Base-by-base conservation (phyloP, 2,113 vertebrate species). In the Corythoichthys intestinalis region DNA sequence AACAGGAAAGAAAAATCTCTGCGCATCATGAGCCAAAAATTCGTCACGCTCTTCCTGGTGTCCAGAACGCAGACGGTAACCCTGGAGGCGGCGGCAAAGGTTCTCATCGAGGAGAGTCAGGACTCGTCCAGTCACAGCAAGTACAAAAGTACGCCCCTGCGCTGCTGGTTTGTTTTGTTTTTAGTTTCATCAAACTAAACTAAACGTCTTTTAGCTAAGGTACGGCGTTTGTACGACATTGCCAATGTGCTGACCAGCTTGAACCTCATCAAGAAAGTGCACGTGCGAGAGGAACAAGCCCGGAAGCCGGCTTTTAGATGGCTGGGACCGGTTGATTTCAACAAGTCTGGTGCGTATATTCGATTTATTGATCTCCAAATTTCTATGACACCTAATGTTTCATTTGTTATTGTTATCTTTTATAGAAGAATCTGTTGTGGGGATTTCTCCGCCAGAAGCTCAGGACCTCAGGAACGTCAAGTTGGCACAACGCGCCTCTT, bases 11-110 rank as follows among this genome's bases (percentile, higher is more conserved):
- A 98, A 89, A 98, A 97, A 79, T 98, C 96, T 1, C 87, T 98
- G 79, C 90, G 95, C 71, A 96, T 96, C 82, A 96, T 98, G 96
- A 98, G 96, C 88, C 95, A 97, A 87, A 98, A 96, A 86, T 98
- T 98, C 77, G 96, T 98, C 87, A 98, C 95, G 94, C 91, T 98
- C 46, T 97, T 98, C 91, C 93, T 98, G 67, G 95, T 96, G 77
- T 96, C 96, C 71, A 94, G 92, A 85, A 94, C 94, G 46, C 94
- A 93, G 86, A 94, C 91, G 1, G 93, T 98, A 34, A 95, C 94
- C 39, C 88, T 98, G 73, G 96, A 96, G 46, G 82, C 93, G 0
- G 96, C 96, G 3, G 96, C 96, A 53, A 96, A 95, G 82, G 93
- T 96, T 81, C 87, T 96, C 68, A 98, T 98, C 73, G 94, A 97